phyloP scores from a whole-genome alignment of 2,888 invertebrate species.

The Nemotelus pantherinus region DNA sequence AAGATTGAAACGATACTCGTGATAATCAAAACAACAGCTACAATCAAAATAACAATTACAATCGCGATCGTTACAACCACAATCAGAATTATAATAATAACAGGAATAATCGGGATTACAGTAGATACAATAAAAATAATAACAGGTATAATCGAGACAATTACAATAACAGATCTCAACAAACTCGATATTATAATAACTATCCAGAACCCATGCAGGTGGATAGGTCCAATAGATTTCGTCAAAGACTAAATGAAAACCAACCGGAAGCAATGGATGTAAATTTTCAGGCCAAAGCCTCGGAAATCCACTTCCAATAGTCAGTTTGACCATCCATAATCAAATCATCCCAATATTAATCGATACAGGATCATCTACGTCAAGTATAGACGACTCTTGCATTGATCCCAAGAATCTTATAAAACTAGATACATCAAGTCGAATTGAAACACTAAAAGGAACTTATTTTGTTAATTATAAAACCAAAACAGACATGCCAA shows the following conservation, averaged over 20 bases:
- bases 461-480: background rate
- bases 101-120: too few relatives aligned
- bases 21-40: background rate
- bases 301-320: constrained; percentile 8
- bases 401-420: background rate
- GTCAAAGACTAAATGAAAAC: background rate
- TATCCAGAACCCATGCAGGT: background rate
- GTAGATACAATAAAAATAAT: too few relatives aligned
- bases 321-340: background rate
- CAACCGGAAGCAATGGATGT: background rate
- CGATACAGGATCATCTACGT: constrained; percentile 1
- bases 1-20: background rate
- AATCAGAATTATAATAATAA: background rate
- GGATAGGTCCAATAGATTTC: background rate
- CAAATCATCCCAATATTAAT: background rate
- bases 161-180: too few relatives aligned
- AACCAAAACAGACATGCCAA: background rate
- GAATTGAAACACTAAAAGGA: background rate
- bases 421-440: background rate
- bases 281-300: constrained; percentile 12
- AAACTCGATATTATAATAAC: background rate
- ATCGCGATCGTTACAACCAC: background rate
- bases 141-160: too few relatives aligned
- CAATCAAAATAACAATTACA: background rate
- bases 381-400: background rate